Base-by-base conservation (phyloP, 2,113 vertebrate species). In the Piprites chloris region DNA sequence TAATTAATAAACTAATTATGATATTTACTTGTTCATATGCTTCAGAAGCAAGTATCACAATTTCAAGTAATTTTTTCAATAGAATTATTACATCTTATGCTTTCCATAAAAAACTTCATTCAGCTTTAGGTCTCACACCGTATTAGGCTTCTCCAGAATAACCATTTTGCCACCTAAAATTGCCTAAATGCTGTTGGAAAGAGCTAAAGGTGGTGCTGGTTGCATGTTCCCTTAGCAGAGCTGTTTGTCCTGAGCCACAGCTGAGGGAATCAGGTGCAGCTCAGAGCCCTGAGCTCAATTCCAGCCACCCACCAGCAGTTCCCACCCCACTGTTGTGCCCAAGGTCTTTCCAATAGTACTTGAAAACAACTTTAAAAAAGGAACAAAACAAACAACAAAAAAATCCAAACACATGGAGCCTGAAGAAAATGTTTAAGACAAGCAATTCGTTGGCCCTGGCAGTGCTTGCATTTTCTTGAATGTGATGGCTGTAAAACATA, bases 171-270 rank as follows among this genome's bases (percentile, higher is more conserved):
- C 9, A 5, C 21, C 42, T 21, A 9, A 65, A 47, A 33, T 20
- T 72, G 35, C 56, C 56, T 9, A 9, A 11, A 1, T 35, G n/a
- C n/a, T n/a, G 7, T 2, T 20, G 41, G 16, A 56, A 18, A 44
- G 58, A 0, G 41, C 9, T 9, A 19, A 20, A 49, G 61, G 13
- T 52, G 69, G 18, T 87, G 58, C 47, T 89, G 61, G 10, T 30
- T 2, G 0, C 27, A 35, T 5, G 4, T 24, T 44, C 66, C 62
- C 49, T 13, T 7, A 11, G 14, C 27, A 22, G 14, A 0, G 10
- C 27, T 42, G 62, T 24, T 50, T 14, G 62, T 24, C 14, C 39
- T 6, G 49, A 7, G 15, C 24, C 37, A 37, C 12, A 55, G 44
- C 20, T 18, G 5, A 59, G 61, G 83, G 74, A 71, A 27, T 28